Evolutionary conservation across 2,113 vertebrate genomes (phyloP).

Genomic region (Oenanthe oenanthe): DNA sequence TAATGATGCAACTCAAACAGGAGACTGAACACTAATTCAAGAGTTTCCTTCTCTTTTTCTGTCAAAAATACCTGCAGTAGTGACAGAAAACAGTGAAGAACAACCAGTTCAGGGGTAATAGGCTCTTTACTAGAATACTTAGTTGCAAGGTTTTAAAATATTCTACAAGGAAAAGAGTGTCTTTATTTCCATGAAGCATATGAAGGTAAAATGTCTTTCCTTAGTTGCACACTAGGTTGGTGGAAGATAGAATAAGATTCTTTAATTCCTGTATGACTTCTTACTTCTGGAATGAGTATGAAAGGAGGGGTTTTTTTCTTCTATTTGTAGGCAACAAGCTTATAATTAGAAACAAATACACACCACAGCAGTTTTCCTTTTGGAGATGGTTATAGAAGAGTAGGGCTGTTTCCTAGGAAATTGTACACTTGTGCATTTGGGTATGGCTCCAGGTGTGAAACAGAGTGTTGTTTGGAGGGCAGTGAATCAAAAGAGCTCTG

Average conservation of each 20-base stretch:
- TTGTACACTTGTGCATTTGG: background rate
- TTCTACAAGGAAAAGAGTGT: background rate
- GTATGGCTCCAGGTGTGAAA: background rate
- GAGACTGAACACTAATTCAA: background rate
- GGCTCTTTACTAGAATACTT: background rate
- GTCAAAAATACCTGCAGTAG: accelerated
- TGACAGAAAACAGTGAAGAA: background rate
- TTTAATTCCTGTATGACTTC: background rate
- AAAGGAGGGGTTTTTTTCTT: background rate
- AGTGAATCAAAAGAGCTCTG: background rate
- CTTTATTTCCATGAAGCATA: background rate
- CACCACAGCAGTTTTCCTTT: background rate
- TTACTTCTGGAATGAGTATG: background rate
- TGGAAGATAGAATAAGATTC: background rate
- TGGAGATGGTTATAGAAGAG: background rate
- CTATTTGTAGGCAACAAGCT: background rate
- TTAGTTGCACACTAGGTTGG: background rate
- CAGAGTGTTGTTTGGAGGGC: background rate
- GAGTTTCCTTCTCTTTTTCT: background rate
- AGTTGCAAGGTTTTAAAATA: background rate
- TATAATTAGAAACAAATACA: background rate
- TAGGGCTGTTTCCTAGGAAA: background rate
- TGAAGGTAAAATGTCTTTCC: background rate
- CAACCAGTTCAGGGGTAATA: background rate
- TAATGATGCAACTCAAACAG: background rate